phyloP scores from a whole-genome alignment of 2,888 invertebrate genomes.

The Sinohyriopsis cumingii region DNA sequence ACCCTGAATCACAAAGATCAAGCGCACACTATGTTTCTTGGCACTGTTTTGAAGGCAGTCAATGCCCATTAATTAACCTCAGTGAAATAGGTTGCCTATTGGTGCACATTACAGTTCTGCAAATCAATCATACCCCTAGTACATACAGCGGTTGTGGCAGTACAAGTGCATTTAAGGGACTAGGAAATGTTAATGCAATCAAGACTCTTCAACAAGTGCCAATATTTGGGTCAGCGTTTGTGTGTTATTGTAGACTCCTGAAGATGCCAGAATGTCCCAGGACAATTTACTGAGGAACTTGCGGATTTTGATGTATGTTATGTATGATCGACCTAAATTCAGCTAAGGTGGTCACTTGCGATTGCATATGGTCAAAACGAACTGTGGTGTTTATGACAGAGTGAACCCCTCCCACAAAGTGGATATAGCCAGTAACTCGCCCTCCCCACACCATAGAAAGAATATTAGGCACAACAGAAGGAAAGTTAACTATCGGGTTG shows the following conservation, averaged over 20 bases:
- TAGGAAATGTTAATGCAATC: slow-evolving; percentile 15
- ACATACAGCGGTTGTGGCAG: slow-evolving; percentile 15
- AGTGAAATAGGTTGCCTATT: slow-evolving; percentile 4
- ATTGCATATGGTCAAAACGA: slow-evolving; percentile 6
- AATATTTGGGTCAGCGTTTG: slow-evolving; percentile 5
- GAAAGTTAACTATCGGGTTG: slow-evolving; percentile 12
- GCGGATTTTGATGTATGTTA: slow-evolving; percentile 11
- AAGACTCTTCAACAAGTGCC: slow-evolving; percentile 11
- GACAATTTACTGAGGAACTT: slow-evolving; percentile 4
- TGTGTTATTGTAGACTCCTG: not conserved
- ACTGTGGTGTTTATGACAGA: slow-evolving; percentile 5
- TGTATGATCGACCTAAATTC: slow-evolving; percentile 11
- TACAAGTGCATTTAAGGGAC: slow-evolving; percentile 26
- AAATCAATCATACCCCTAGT: slow-evolving; percentile 16
- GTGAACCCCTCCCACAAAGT: slow-evolving; percentile 8
- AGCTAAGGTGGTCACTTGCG: slow-evolving; percentile 7
- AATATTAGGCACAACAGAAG: slow-evolving; percentile 9
- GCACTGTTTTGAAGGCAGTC: too few species aligned
- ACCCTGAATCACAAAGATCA: too few species aligned
- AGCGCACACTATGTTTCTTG: too few species aligned
- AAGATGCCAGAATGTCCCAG: slow-evolving; percentile 13
- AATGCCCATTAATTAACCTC: slow-evolving; percentile 21
- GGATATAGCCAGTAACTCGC: slow-evolving; percentile 6
- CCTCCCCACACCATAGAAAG: slow-evolving; percentile 12
- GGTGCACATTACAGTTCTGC: slow-evolving; percentile 1